Percentiles rank a stretch among this genome's conserved stretches.
phyloP scores from a whole-genome alignment of 2,888 invertebrate genomes.

The Tanaodytes sp. region DNA sequence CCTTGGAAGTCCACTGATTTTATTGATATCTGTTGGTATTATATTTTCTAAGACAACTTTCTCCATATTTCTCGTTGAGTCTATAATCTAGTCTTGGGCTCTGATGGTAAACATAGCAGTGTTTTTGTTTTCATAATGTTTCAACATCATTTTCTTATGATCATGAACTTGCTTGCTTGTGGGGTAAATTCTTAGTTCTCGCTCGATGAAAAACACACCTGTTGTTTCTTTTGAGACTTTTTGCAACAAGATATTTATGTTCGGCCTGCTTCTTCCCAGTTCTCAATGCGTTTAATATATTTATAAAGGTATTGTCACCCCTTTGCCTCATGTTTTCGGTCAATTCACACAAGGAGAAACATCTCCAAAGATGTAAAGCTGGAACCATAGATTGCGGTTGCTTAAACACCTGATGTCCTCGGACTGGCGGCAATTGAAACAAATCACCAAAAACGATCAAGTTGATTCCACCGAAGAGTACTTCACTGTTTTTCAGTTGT shows the following conservation, averaged over 20 bases:
- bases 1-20: constrained; percentile 6
- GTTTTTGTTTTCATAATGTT: neutral
- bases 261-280: neutral
- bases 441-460: constrained; percentile 55
- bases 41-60: neutral
- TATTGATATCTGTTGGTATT: constrained; percentile 6
- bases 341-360: constrained; percentile 10
- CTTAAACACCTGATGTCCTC: constrained; percentile 57
- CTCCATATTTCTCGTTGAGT: constrained; percentile 4
- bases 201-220: constrained; percentile 3
- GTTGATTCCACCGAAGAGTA: constrained; percentile 52
- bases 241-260: neutral
- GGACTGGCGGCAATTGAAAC: constrained; percentile 60
- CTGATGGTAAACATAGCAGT: neutral
- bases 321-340: constrained; percentile 61
- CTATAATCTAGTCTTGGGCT: neutral
- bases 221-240: neutral
- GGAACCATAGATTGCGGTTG: constrained; percentile 50
- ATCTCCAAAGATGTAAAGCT: constrained; percentile 47
- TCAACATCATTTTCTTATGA: constrained; percentile 37
- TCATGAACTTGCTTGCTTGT: constrained; percentile 3
- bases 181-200: neutral
- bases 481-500: constrained; percentile 47
- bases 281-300: constrained; percentile 1
- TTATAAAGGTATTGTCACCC: constrained; percentile 5